A percentile compares a stretch with the other conserved stretches of the same genome.
Conservation (phyloP, 2,888 invertebrate species). For the Lochmaea crataegi region DNA sequence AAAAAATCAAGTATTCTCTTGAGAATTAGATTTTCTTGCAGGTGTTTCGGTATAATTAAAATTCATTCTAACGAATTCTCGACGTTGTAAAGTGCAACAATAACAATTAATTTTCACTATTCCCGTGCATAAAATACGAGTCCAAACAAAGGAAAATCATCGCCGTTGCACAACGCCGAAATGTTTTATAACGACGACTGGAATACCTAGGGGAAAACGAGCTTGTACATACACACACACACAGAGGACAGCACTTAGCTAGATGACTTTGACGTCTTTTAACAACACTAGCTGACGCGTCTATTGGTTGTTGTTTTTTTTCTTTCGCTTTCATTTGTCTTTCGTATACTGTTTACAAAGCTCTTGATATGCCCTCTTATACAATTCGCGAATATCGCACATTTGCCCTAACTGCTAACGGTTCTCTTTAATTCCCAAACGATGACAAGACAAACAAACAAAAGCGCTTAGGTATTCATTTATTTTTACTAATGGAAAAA, state of each 20-base stretch:
- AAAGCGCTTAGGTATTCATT: background rate
- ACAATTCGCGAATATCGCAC: constrained; percentile 3
- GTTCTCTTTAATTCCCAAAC: background rate
- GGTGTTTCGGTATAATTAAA: background rate
- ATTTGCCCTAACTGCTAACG: background rate
- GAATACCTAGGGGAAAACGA: constrained; percentile 15
- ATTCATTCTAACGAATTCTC: background rate
- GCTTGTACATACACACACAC: constrained; percentile 12
- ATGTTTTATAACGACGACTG: background rate
- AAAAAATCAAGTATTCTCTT: too few species aligned
- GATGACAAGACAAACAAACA: background rate
- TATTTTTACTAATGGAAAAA: background rate
- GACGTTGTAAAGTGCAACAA: background rate
- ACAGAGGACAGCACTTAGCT: constrained; percentile 59
- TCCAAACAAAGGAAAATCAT: constrained; percentile 12
- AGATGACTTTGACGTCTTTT: constrained; percentile 59
- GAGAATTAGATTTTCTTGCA: background rate
- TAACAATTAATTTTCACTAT: background rate
- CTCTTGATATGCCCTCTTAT: constrained; percentile 35
- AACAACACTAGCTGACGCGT: constrained; percentile 55
- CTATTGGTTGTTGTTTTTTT: constrained; percentile 50
- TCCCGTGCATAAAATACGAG: background rate
- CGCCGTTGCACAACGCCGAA: constrained; percentile 1
- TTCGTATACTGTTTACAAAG: constrained; percentile 48
- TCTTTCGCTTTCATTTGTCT: constrained; percentile 48